Evolutionary conservation across 2,888 invertebrate genomes (phyloP), one percentile per base, ranked within the genome.

Genomic region (Lochmaea crataegi): DNA sequence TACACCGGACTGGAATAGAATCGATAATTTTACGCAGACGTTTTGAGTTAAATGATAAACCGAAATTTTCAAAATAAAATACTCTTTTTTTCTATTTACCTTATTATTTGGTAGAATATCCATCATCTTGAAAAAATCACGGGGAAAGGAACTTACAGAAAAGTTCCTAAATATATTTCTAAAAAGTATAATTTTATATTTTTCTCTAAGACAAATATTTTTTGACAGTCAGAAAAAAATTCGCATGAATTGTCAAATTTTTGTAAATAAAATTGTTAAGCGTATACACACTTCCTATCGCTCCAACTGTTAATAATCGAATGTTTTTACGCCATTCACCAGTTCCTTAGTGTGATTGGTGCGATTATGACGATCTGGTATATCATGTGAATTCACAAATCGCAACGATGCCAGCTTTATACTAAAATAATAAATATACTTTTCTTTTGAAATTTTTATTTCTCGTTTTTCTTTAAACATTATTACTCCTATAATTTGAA

Each of bases 11-110:
- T 48, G 48, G 16, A 53, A 53, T n/a, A 12, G 22, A 38, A 79
- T 81, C 81, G 72, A 81, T 79, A 78, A 58, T 65, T 74, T 48
- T 65, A 77, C 80, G 80, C 80, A 79, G 77, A 45, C 81, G 80
- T 61, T 61, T 32, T 67, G 51, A 26, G 32, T 32, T 32, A 7
- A 5, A 32, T 3, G 32, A 45, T 56, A 26, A 32, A 66, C 57
- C 38, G 66, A 74, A 74, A 60, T 65, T 71, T 41, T 65, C 38
- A 45, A 65, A 74, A 71, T 51, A 64, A n/a, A 72, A 75, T 57
- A 65, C 18, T 72, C 61, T 32, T 51, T 66, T 65, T 38, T 38
- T 9, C 53, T 48, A 41, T 74, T 71, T 77, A 77, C 77, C 76
- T 77, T 78, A 70, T 74, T 78, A 26, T 77, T 76, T 65, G 71